Evolutionary conservation across 2,797 vertebrate genomes (phyloP).

Genomic region (Capromys pilorides): DNA sequence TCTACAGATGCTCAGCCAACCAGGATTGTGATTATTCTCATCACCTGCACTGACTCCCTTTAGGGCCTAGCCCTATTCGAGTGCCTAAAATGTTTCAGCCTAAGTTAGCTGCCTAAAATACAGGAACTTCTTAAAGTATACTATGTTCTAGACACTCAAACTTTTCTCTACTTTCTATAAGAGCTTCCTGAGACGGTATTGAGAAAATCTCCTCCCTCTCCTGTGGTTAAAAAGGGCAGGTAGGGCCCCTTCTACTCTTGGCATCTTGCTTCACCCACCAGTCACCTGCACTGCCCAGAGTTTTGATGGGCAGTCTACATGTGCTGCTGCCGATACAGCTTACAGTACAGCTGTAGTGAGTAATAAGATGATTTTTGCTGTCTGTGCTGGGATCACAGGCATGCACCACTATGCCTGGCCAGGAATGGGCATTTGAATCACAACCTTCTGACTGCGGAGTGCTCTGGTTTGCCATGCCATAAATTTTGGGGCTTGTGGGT

Average conservation of each 20-base stretch:
- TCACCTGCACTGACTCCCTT: background rate
- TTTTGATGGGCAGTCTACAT: background rate
- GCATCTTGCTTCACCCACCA: background rate
- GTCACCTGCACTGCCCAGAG: background rate
- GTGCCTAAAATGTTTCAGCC: background rate
- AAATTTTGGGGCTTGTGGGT: background rate
- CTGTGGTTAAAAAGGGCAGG: background rate
- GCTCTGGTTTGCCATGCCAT: background rate
- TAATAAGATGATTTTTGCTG: background rate
- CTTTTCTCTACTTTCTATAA: background rate
- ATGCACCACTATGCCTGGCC: background rate
- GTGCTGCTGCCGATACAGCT: no score
- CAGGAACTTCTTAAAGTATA: background rate
- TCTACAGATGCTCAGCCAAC: no score
- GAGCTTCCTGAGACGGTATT: background rate
- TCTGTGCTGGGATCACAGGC: background rate
- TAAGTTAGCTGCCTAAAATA: background rate
- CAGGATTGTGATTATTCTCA: no score
- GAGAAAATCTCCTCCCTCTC: background rate
- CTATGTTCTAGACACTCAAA: background rate
- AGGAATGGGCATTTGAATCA: background rate
- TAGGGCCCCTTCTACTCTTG: background rate
- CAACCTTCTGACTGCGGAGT: background rate
- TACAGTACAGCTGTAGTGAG: background rate
- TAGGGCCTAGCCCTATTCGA: no score